These are phyloP conservation scores for Peromyscus aztecus DNA, from an alignment of 2,797 vertebrate species.

Conservation along the genomic window DNA sequence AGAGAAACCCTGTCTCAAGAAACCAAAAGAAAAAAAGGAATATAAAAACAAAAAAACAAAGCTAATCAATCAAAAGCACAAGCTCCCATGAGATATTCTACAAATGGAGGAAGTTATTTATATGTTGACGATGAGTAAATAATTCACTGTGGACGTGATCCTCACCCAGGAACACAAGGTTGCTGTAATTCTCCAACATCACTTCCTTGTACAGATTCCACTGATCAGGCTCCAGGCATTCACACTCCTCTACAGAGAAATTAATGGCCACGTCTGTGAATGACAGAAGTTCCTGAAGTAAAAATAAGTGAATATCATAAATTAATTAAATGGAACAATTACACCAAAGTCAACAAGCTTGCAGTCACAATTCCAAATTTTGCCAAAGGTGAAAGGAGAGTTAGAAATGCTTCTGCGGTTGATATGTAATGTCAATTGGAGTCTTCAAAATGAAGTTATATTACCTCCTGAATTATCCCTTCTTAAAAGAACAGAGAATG, in stretches of 20 bases:
- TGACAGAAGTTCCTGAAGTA: background rate
- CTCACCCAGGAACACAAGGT: constrained; percentile 16
- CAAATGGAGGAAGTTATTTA: background rate
- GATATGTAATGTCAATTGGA: background rate
- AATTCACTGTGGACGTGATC: background rate
- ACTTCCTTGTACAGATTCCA: background rate
- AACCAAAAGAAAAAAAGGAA: background rate
- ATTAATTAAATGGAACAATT: background rate
- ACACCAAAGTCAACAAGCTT: background rate
- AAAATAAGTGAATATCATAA: background rate
- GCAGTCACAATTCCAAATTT: background rate
- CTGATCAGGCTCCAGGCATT: background rate
- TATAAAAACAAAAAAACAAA: background rate
- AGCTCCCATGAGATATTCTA: background rate
- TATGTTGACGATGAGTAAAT: background rate
- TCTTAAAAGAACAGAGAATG: background rate
- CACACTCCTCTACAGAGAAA: constrained; percentile 1
- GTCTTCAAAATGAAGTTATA: background rate
- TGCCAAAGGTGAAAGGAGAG: background rate
- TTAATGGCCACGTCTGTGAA: constrained; percentile 22
- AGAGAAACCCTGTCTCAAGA: background rate
- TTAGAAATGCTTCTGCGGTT: background rate
- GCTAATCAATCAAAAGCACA: background rate
- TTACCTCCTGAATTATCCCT: background rate
- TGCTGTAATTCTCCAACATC: constrained; percentile 1